These are phyloP conservation scores for Rattus rattus DNA, from an alignment of 2,113 vertebrate species.

Conservation along the genomic window DNA sequence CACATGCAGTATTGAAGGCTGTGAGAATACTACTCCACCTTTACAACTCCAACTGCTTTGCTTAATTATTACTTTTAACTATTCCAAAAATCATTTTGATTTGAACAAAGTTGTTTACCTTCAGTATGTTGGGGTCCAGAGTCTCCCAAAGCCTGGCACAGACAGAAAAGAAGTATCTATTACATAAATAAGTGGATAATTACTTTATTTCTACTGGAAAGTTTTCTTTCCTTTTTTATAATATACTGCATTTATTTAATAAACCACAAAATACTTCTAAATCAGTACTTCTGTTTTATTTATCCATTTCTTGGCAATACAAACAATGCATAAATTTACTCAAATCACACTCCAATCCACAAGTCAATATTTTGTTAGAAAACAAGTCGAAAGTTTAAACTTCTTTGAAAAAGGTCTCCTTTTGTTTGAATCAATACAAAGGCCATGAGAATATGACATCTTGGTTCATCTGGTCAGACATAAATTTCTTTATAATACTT, in stretches of 20 bases:
- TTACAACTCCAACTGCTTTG: neutral
- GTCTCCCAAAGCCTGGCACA: neutral
- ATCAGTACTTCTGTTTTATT: constrained; percentile 1
- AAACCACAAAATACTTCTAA: constrained; percentile 32
- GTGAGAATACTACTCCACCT: neutral
- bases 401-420: constrained; percentile 15
- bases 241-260: constrained; percentile 37
- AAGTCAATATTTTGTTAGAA: constrained; percentile 23
- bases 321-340: constrained; percentile 36
- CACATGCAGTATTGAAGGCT: neutral
- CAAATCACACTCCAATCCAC: neutral
- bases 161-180: neutral
- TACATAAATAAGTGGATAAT: neutral
- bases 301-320: neutral
- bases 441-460: constrained; percentile 77
- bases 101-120: neutral
- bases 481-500: constrained; percentile 71
- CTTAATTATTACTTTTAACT: neutral
- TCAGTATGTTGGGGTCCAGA: neutral
- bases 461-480: constrained; percentile 59
- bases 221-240: constrained; percentile 21
- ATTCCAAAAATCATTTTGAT: neutral
- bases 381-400: constrained; percentile 49
- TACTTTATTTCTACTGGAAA: neutral
- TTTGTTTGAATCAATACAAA: constrained; percentile 64